Percentiles rank a stretch among this genome's conserved stretches.
Evolutionary conservation across 1,140 invertebrate genomes (phyloP).

Genomic region (Aethina tumida): DNA sequence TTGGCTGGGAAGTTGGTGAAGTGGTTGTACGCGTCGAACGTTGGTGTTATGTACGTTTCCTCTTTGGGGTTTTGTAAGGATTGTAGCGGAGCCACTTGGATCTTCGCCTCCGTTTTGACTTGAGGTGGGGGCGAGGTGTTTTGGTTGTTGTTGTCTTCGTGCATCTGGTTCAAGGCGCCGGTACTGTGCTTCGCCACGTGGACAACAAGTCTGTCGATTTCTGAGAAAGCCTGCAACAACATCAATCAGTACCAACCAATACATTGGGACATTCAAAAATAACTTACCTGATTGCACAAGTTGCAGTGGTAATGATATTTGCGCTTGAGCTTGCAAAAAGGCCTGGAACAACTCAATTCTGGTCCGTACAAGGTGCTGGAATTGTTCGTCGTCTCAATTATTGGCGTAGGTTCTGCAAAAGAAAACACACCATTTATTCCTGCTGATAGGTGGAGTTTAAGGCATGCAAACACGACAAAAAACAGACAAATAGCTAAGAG

Average conservation of each 20-base stretch:
- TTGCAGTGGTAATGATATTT: constrained; percentile 80
- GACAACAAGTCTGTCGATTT: constrained; percentile 53
- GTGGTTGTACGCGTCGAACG: constrained; percentile 33
- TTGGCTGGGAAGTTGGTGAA: constrained; percentile 34
- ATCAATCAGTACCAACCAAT: constrained; percentile 8
- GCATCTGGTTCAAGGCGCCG: constrained; percentile 43
- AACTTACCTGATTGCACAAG: constrained; percentile 66
- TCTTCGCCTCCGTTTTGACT: constrained; percentile 25
- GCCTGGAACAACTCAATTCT: constrained; percentile 63
- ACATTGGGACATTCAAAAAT: constrained; percentile 2
- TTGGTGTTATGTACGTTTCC: constrained; percentile 26
- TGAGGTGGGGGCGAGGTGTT: constrained; percentile 5
- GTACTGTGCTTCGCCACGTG: constrained; percentile 63
- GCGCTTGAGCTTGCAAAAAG: constrained; percentile 79
- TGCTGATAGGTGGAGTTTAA: no score
- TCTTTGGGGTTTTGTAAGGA: constrained; percentile 26
- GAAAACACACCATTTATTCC: no score
- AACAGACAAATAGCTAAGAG: constrained; percentile 1
- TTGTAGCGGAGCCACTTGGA: constrained; percentile 31
- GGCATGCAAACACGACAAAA: background rate
- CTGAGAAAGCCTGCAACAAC: constrained; percentile 49
- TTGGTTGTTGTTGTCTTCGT: constrained; percentile 38
- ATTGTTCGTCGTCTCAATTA: background rate
- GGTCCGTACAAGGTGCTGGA: constrained; percentile 33
- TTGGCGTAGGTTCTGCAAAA: no score